A percentile compares a stretch with the other conserved stretches of the same genome.
Conservation (phyloP, 1,140 invertebrate genomes). For the Proctacanthus coquilletti region DNA sequence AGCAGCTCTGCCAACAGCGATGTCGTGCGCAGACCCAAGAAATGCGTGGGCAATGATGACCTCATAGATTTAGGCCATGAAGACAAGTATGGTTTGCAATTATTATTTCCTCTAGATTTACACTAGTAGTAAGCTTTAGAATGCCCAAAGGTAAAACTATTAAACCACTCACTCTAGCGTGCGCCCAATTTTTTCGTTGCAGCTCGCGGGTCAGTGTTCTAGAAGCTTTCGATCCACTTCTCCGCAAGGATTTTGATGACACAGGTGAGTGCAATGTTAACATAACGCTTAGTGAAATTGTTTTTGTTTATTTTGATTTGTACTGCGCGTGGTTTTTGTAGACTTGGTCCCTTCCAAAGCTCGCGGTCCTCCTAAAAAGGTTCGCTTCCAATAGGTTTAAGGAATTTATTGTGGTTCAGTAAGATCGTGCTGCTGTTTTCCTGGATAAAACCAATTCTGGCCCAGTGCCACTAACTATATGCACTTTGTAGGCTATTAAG, state of each 20-base stretch:
- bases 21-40: constrained; percentile 5
- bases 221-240: constrained; percentile 69
- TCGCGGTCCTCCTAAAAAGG: no score
- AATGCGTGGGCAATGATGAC: constrained; percentile 17
- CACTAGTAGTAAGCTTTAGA: not conserved
- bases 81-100: constrained; percentile 18
- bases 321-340: no score
- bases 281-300: no score
- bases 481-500: no score
- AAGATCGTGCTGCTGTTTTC: no score
- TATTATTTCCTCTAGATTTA: not conserved
- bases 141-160: no score
- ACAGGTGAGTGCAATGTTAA: constrained; percentile 16
- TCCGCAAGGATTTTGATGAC: constrained; percentile 36
- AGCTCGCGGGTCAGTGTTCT: constrained; percentile 54
- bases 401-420: no score
- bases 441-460: no score
- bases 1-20: constrained; percentile 4
- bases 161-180: constrained; percentile 3
- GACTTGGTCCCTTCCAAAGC: no score
- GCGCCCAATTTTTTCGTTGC: constrained; percentile 12
- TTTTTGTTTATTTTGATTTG: not conserved
- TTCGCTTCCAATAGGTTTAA: no score
- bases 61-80: constrained; percentile 34
- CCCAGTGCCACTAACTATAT: no score